Conservation (phyloP, 2,113 vertebrate species). For the Chunga burmeisteri region DNA sequence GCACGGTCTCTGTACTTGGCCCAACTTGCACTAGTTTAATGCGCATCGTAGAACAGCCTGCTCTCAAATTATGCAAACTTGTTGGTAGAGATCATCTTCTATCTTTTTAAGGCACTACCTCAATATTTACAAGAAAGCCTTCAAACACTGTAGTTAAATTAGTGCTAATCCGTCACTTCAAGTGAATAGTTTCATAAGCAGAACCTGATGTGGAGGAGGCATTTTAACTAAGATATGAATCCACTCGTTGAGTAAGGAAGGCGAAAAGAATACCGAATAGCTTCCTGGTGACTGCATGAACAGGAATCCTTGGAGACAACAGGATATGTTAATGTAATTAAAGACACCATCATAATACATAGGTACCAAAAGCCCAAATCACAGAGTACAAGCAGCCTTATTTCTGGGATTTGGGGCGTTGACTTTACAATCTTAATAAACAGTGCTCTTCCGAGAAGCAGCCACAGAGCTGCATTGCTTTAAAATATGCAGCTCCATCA, state of each 20-base stretch:
- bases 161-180: background rate
- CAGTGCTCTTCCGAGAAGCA: background rate
- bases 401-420: background rate
- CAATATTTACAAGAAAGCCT: conserved; percentile 4
- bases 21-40: background rate
- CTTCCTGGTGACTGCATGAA: background rate
- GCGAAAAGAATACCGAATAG: background rate
- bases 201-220: background rate
- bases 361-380: background rate
- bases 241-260: background rate
- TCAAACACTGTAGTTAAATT: background rate
- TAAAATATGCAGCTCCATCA: background rate
- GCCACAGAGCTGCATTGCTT: background rate
- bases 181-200: background rate
- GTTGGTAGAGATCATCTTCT: background rate
- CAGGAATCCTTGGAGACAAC: background rate
- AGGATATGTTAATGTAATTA: background rate
- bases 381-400: background rate
- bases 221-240: background rate
- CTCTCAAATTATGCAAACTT: background rate
- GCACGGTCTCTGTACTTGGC: background rate
- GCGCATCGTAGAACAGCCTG: background rate
- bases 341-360: background rate
- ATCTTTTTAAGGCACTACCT: background rate
- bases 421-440: background rate